Percentiles rank a stretch among this genome's conserved stretches.
Evolutionary conservation across 2,113 vertebrate species (phyloP).

Genomic region (Phylloscopus trochiloides): DNA sequence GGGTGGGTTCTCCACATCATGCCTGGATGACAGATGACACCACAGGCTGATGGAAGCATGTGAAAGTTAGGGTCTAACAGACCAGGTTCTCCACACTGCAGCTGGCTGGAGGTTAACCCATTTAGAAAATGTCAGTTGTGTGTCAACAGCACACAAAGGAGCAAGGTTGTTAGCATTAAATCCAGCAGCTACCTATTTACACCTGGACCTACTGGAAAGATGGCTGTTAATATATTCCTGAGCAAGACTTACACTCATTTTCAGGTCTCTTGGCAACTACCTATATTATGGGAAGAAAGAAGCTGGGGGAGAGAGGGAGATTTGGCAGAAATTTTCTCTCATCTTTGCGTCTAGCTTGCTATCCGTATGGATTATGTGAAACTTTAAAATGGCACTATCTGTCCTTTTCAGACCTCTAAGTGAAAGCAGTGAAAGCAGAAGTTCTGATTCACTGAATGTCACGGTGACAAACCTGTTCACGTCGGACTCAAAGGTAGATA

Average conservation of each 20-base stretch:
- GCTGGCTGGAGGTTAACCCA: background rate
- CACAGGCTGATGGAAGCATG: background rate
- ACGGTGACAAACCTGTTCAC: conserved; percentile 33
- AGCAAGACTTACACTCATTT: background rate
- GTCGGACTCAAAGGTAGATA: rapidly evolving
- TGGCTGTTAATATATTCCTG: background rate
- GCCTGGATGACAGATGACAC: background rate
- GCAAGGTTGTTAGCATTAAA: background rate
- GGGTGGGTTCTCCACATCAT: background rate
- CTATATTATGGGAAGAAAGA: background rate
- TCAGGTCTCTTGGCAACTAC: background rate
- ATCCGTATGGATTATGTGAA: background rate
- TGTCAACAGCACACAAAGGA: background rate
- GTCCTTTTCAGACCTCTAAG: background rate
- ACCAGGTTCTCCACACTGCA: background rate
- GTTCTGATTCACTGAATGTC: rapidly evolving
- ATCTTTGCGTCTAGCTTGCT: background rate
- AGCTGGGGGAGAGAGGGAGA: background rate
- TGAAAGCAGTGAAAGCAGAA: rapidly evolving
- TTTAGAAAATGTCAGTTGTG: background rate
- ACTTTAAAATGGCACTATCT: background rate
- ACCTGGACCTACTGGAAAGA: background rate
- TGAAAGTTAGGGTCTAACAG: background rate
- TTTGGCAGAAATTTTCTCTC: background rate
- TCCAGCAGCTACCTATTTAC: background rate